These are phyloP conservation scores for Dipodomys spectabilis DNA, from an alignment of 2,113 vertebrate genomes.

Conservation along the genomic window DNA sequence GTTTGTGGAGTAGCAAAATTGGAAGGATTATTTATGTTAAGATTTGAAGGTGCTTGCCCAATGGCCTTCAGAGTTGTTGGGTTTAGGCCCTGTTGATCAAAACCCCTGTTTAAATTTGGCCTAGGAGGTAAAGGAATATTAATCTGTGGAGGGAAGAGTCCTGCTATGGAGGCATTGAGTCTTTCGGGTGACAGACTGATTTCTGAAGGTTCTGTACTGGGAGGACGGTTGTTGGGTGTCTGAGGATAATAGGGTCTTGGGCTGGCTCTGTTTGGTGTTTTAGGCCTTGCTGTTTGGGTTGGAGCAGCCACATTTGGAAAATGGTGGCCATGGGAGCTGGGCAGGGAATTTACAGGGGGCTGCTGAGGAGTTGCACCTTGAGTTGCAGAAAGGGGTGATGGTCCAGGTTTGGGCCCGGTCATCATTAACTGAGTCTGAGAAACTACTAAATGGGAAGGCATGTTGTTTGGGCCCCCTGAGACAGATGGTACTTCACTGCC, in stretches of 20 bases:
- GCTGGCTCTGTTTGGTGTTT: conserved; percentile 98
- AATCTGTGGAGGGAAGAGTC: conserved; percentile 98
- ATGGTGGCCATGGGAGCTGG: conserved; percentile 91
- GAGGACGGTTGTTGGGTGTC: conserved; percentile 97
- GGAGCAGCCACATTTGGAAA: conserved; percentile 94
- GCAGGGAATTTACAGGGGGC: conserved; percentile 89
- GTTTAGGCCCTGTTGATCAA: conserved; percentile 99
- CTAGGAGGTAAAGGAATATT: conserved; percentile 98
- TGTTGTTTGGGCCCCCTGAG: conserved; percentile 88
- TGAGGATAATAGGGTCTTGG: conserved; percentile 97
- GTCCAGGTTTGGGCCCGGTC: conserved; percentile 91
- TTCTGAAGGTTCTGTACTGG: conserved; percentile 98
- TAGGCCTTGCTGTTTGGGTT: conserved; percentile 96
- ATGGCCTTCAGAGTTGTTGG: conserved; percentile 99
- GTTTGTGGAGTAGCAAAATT: conserved; percentile 86
- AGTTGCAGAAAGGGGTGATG: conserved; percentile 90
- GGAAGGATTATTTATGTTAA: conserved; percentile 87
- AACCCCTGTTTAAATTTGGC: conserved; percentile 94
- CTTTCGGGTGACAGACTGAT: conserved; percentile 98
- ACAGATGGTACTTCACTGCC: conserved; percentile 83
- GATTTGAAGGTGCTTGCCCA: conserved; percentile 95
- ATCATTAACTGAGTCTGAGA: conserved; percentile 93
- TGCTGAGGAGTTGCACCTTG: conserved; percentile 95
- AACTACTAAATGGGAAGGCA: conserved; percentile 92
- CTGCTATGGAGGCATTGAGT: conserved; percentile 98